These are phyloP conservation scores for Drosophila triauraria DNA, from an alignment of 1,140 invertebrate genomes.

Conservation along the genomic window DNA sequence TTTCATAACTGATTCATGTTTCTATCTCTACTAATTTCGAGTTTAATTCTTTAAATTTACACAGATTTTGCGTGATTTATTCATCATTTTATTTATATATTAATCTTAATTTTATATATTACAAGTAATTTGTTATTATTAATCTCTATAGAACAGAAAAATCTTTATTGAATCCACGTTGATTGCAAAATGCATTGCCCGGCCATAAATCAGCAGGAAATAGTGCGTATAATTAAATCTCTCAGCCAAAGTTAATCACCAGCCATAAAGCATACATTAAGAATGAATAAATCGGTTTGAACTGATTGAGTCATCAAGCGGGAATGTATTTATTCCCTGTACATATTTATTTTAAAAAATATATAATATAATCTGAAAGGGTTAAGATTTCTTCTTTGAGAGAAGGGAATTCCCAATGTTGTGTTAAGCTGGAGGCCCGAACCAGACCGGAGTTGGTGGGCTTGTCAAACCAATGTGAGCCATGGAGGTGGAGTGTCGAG, in stretches of 20 bases:
- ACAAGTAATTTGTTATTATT: background rate
- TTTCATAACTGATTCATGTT: too few species aligned
- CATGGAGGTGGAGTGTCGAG: conserved; percentile 50
- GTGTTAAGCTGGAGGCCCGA: conserved; percentile 16
- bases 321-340: conserved; percentile 3
- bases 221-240: conserved; percentile 21
- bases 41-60: background rate
- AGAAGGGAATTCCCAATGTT: conserved; percentile 23
- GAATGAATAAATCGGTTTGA: conserved; percentile 20
- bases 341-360: background rate
- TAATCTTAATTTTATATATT: background rate
- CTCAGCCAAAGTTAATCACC: background rate
- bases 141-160: background rate
- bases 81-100: background rate
- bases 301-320: conserved; percentile 17
- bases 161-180: background rate
- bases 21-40: too few species aligned
- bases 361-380: background rate
- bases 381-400: conserved; percentile 8
- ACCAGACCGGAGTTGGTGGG: conserved; percentile 54
- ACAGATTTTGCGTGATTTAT: too few species aligned
- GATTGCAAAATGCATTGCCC: conserved; percentile 10
- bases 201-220: conserved; percentile 20
- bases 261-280: conserved; percentile 13
- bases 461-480: conserved; percentile 68